These are phyloP conservation scores for Gila orcuttii DNA, from an alignment of 2,113 vertebrate genomes.

Conservation along the genomic window DNA sequence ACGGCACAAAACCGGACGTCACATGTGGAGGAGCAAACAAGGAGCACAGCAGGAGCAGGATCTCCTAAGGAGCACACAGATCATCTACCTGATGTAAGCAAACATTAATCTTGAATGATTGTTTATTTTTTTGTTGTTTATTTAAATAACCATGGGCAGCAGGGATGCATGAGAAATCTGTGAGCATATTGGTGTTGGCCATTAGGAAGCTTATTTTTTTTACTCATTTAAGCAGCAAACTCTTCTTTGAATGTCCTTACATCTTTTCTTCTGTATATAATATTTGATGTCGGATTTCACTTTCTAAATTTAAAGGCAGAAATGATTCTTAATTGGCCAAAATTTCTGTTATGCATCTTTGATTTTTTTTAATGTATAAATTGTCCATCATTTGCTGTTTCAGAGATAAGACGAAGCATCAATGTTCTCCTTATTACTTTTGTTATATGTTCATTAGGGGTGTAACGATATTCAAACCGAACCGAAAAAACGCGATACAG, in stretches of 20 bases:
- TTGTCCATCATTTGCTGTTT: neutral
- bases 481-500: too few species aligned
- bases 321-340: neutral
- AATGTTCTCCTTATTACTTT: neutral
- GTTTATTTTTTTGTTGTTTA: neutral
- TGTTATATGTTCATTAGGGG: too few species aligned
- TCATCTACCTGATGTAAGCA: conserved; percentile 47
- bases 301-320: neutral
- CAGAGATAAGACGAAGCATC: neutral
- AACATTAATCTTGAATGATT: neutral
- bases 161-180: too few species aligned
- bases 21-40: conserved; percentile 59
- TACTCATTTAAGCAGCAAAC: neutral
- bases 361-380: neutral
- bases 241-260: neutral
- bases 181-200: too few species aligned
- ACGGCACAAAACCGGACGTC: conserved; percentile 45
- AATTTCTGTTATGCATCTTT: neutral
- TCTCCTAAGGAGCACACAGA: conserved; percentile 27
- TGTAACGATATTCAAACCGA: too few species aligned
- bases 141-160: neutral
- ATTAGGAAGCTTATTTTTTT: neutral
- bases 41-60: conserved; percentile 43
- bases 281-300: neutral
- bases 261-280: neutral